Evolutionary conservation across 1,140 invertebrate genomes (phyloP).

Genomic region (Cydia amplana): DNA sequence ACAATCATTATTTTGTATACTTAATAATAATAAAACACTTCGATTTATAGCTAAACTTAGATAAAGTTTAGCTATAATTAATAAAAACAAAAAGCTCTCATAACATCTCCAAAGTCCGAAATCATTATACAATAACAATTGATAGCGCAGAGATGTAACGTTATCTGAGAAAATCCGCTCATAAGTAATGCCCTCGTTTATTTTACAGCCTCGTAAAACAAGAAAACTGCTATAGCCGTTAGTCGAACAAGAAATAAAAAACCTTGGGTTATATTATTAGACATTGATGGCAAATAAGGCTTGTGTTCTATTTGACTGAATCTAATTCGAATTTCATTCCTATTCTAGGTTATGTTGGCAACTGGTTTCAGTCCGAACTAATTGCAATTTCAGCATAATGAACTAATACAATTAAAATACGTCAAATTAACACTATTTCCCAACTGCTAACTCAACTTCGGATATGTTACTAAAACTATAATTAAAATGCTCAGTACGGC

Average conservation of each 20-base stretch:
- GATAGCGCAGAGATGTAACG: not conserved
- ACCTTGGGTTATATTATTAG: not conserved
- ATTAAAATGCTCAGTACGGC: no score
- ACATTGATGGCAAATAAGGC: not conserved
- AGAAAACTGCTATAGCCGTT: conserved; percentile 4
- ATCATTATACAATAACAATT: not conserved
- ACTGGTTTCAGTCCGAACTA: no score
- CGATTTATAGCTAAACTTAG: no score
- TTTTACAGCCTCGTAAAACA: conserved; percentile 18
- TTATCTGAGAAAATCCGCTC: not conserved
- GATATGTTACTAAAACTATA: no score
- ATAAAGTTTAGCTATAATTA: not conserved
- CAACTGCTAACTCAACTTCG: not conserved
- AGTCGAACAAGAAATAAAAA: not conserved
- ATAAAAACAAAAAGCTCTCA: not conserved
- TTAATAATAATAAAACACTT: no score
- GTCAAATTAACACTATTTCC: not conserved
- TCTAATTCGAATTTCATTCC: no score
- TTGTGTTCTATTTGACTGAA: not conserved
- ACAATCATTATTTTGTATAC: no score
- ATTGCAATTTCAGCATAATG: no score
- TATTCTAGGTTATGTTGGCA: no score
- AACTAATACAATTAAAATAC: no score
- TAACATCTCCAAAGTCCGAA: not conserved
- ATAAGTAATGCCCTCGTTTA: not conserved